phyloP scores from a whole-genome alignment of 64 coral and sea anemone species.

The Dendrophyllia cribrosa region DNA sequence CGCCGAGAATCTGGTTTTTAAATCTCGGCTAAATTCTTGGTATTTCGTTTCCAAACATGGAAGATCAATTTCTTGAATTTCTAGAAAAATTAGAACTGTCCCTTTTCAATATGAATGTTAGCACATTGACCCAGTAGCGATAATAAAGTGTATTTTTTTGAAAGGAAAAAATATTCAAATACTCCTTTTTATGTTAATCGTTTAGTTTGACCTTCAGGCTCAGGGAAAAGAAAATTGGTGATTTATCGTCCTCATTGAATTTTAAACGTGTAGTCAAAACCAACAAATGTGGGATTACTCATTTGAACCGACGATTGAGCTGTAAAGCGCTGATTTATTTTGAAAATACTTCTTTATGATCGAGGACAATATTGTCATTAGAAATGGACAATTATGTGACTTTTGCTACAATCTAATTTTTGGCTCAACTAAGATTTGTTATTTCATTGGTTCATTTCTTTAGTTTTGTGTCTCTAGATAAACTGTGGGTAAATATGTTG shows the following conservation, averaged over 20 bases:
- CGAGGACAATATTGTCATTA: constrained; percentile 11
- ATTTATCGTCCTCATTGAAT: background rate
- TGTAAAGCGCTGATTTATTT: constrained; percentile 18
- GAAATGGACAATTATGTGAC: constrained; percentile 31
- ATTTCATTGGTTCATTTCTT: background rate
- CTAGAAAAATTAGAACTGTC: background rate
- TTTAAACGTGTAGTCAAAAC: background rate
- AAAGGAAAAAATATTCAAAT: constrained; percentile 9
- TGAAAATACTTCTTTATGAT: constrained; percentile 17
- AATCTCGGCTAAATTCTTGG: background rate
- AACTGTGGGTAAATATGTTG: constrained; percentile 11
- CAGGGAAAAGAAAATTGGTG: background rate
- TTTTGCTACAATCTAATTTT: constrained; percentile 2
- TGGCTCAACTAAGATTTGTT: background rate
- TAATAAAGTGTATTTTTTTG: constrained; percentile 14
- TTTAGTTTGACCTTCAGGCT: background rate
- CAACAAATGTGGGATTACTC: constrained; percentile 16
- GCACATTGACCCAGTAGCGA: background rate
- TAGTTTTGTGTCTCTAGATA: background rate
- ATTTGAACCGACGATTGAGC: background rate
- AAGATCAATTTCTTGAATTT: background rate
- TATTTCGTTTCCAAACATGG: background rate
- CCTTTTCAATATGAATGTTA: background rate
- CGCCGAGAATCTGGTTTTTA: background rate
- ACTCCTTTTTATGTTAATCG: constrained; percentile 15